Percentiles rank a stretch among this genome's conserved stretches.
Evolutionary conservation across 1,140 invertebrate species (phyloP).

Genomic region (Drosophila setifemur): DNA sequence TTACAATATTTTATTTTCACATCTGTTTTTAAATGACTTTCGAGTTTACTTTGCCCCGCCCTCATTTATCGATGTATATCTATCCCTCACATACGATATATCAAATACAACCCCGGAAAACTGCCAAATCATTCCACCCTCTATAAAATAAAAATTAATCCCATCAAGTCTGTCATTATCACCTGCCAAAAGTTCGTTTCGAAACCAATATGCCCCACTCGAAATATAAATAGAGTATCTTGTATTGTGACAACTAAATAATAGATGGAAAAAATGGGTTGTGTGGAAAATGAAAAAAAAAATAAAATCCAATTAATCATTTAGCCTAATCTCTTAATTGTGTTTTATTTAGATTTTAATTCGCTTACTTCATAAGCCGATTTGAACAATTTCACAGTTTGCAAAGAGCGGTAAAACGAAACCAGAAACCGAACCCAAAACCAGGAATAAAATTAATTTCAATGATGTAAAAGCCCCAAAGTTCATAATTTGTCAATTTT

Average conservation of each 20-base stretch:
- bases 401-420: constrained; percentile 44
- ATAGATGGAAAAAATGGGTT: constrained; percentile 14
- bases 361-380: constrained; percentile 76
- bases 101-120: constrained; percentile 8
- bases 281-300: constrained; percentile 4
- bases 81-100: neutral
- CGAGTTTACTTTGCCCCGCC: constrained; percentile 3
- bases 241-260: constrained; percentile 47
- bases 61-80: neutral
- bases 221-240: constrained; percentile 13
- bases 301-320: constrained; percentile 69
- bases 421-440: constrained; percentile 22
- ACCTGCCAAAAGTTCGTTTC: constrained; percentile 21
- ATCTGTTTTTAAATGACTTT: constrained; percentile 11
- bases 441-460: constrained; percentile 32
- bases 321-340: constrained; percentile 73
- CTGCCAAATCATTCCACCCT: constrained; percentile 27
- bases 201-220: constrained; percentile 25
- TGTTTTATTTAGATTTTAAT: constrained; percentile 74
- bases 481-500: constrained; percentile 72
- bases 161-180: constrained; percentile 44
- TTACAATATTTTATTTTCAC: neutral
- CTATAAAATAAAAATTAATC: constrained; percentile 9
- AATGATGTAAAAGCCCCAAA: constrained; percentile 25
- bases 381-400: constrained; percentile 73